phyloP scores from a whole-genome alignment of 37 sponge, comb jelly and placozoan species.

The Aplysina aerophoba region DNA sequence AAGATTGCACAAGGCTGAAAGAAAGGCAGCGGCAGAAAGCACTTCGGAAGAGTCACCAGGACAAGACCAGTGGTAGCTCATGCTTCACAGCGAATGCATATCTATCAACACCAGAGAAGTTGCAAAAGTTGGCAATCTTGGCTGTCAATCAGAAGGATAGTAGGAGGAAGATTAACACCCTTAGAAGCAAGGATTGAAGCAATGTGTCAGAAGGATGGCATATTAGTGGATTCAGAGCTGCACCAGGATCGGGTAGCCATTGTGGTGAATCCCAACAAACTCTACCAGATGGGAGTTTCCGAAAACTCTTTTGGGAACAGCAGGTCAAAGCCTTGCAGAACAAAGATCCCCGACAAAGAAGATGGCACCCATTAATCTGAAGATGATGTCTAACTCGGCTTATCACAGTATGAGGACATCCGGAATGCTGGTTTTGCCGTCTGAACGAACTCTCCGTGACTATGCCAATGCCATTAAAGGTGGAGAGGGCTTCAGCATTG shows the following conservation, averaged over 20 bases:
- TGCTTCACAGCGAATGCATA: neutral
- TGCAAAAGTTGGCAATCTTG: too few species aligned
- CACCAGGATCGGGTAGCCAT: neutral
- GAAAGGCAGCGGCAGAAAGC: constrained; percentile 13
- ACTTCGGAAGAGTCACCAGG: neutral
- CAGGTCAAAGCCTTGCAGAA: neutral
- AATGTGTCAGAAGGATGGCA: neutral
- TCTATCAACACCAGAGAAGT: too few species aligned
- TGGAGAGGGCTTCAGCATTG: neutral
- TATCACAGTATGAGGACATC: neutral
- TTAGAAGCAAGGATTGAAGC: too few species aligned
- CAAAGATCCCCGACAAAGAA: constrained; percentile 14
- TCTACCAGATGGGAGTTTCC: constrained; percentile 15
- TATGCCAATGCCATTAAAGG: neutral
- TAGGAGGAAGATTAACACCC: too few species aligned
- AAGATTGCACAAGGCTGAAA: neutral
- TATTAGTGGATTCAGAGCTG: constrained; percentile 4
- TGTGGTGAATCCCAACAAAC: neutral
- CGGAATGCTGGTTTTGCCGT: constrained; percentile 1
- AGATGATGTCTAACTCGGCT: neutral
- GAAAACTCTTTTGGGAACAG: constrained; percentile 24
- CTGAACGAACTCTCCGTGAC: constrained; percentile 29
- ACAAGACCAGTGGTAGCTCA: neutral
- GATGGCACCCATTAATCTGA: constrained; percentile 12
- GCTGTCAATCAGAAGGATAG: too few species aligned